Conservation (phyloP, 2,113 vertebrate genomes). For the Rhinopomastus cyanomelas region DNA sequence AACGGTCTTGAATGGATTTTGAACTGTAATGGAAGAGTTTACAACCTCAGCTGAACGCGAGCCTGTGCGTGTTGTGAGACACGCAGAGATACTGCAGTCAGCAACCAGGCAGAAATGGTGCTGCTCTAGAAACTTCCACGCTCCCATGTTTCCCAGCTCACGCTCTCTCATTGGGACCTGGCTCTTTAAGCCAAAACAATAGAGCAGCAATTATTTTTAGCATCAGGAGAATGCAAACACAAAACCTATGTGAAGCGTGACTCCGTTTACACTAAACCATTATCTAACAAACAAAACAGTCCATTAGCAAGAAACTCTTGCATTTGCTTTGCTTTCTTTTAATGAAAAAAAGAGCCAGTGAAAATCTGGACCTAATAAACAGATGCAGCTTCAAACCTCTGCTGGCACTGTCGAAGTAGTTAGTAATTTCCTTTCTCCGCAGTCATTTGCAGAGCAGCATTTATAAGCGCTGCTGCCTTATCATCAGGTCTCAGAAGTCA, state of each 20-base stretch:
- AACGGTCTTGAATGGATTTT: not conserved
- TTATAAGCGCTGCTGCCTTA: not conserved
- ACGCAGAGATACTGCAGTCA: slow-evolving; percentile 16
- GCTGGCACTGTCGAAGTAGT: slow-evolving; percentile 1
- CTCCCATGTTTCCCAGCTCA: slow-evolving; percentile 33
- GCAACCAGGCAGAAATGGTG: slow-evolving; percentile 25
- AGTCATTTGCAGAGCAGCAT: not conserved
- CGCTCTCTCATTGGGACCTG: slow-evolving; percentile 14
- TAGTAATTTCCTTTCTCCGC: slow-evolving; percentile 47
- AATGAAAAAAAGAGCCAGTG: not conserved
- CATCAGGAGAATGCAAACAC: not conserved
- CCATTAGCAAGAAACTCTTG: not conserved
- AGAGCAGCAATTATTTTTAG: not conserved
- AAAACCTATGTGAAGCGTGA: not conserved
- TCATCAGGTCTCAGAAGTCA: not conserved
- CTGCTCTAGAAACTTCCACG: slow-evolving; percentile 20
- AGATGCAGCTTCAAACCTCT: slow-evolving; percentile 32
- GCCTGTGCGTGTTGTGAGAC: not conserved
- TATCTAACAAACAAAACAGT: not conserved
- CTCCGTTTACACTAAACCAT: not conserved
- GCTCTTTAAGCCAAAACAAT: slow-evolving; percentile 26
- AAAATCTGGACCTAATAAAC: slow-evolving; percentile 47
- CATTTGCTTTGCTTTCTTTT: not conserved
- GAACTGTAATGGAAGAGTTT: not conserved
- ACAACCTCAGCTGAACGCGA: not conserved